A percentile compares a stretch with the other conserved stretches of the same genome.
Conservation (phyloP, 1,140 invertebrate genomes). For the Leptinotarsa defecta region DNA sequence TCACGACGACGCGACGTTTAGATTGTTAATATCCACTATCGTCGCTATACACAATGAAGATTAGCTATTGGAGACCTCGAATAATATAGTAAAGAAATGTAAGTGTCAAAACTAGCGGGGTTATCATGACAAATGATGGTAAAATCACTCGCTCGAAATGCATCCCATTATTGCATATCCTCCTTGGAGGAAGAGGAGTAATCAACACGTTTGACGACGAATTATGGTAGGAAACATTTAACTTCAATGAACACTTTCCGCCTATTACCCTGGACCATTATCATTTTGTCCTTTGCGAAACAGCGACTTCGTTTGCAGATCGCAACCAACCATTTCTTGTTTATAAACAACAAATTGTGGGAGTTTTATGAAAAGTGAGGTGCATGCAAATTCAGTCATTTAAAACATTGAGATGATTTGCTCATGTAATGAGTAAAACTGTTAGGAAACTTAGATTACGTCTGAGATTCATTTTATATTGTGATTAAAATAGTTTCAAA, state of each 20-base stretch:
- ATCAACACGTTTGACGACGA: constrained; percentile 24
- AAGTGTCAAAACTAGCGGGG: too few relatives aligned
- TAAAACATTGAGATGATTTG: not conserved
- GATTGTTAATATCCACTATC: too few relatives aligned
- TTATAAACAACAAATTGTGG: constrained; percentile 16
- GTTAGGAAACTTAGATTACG: too few relatives aligned
- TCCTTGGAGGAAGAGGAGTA: constrained; percentile 21
- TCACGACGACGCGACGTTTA: too few relatives aligned
- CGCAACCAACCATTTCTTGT: constrained; percentile 14
- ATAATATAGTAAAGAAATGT: too few relatives aligned
- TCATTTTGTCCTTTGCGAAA: constrained; percentile 31
- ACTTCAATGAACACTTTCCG: constrained; percentile 36
- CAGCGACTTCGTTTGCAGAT: constrained; percentile 11
- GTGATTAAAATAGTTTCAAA: too few relatives aligned
- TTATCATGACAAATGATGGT: constrained; percentile 5
- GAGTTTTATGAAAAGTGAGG: not conserved
- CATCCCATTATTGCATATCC: constrained; percentile 14
- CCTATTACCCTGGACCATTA: constrained; percentile 32
- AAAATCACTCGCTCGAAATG: not conserved
- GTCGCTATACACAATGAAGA: too few relatives aligned
- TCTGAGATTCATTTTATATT: too few relatives aligned
- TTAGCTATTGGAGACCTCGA: too few relatives aligned
- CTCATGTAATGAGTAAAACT: not conserved
- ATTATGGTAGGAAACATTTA: constrained; percentile 33
- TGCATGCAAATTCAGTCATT: constrained; percentile 14